These are phyloP conservation scores for Apocheima hispidaria DNA, from an alignment of 2,888 invertebrate genomes.

Conservation along the genomic window DNA sequence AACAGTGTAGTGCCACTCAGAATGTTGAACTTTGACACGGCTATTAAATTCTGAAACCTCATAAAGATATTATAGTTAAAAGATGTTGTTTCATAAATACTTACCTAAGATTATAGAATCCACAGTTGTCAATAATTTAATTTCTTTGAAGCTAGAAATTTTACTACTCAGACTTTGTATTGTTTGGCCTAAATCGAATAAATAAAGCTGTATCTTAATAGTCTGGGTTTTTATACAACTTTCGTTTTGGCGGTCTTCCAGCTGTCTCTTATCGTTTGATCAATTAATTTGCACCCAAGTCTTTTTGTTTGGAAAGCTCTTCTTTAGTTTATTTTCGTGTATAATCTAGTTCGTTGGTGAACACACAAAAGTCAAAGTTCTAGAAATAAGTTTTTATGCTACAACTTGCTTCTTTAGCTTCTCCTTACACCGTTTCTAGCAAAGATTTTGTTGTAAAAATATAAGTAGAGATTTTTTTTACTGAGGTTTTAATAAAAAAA, in stretches of 20 bases:
- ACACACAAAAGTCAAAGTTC: background rate
- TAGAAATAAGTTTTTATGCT: constrained; percentile 5
- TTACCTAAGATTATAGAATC: background rate
- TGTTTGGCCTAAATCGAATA: constrained; percentile 30
- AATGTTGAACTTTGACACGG: too few species aligned
- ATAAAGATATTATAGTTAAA: background rate
- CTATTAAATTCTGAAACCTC: background rate
- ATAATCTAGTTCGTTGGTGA: constrained; percentile 13
- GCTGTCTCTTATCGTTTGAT: constrained; percentile 34
- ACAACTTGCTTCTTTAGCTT: background rate
- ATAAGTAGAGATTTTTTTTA: too few species aligned
- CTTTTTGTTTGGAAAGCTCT: constrained; percentile 27
- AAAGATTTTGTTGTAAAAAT: constrained; percentile 4
- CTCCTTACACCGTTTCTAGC: background rate
- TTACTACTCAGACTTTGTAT: constrained; percentile 14
- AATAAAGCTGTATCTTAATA: constrained; percentile 21
- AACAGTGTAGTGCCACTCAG: too few species aligned
- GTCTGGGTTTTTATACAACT: constrained; percentile 25
- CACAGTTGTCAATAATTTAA: background rate
- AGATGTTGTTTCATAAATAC: background rate
- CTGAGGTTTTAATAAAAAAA: too few species aligned
- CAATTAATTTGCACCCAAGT: constrained; percentile 31
- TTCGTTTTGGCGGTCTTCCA: constrained; percentile 32
- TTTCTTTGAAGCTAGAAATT: constrained; percentile 6
- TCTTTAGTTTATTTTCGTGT: constrained; percentile 27